Evolutionary conservation across 2,888 invertebrate species (phyloP), one percentile per base, ranked within the genome.

Genomic region (Pollenia griseotomentosa): DNA sequence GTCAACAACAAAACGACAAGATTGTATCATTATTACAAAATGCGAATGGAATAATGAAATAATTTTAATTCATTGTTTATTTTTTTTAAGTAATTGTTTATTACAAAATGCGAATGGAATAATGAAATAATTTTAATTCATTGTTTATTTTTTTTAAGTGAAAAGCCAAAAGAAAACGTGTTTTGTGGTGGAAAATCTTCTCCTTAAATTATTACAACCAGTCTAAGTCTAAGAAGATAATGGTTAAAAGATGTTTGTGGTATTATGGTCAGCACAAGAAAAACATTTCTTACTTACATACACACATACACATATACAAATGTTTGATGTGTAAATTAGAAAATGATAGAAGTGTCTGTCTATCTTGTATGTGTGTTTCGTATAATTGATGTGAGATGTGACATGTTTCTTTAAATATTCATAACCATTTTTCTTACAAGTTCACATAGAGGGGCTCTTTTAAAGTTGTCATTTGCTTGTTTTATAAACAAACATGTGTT

Each of bases 341-440:
- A 71, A 33, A 59, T 65, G 55, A 51, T 51, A 59, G 11, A 33
- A 48, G 19, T 40, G 10, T 48, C 59, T 44, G 9, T 44, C 11
- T 46, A 11, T 55, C 2, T 33, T 53, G 16, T 40, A 6, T 57
- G 44, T 53, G 16, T 68, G 33, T 63, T 40, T 57, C 65, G 51
- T 61, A 80, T 84, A 87, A 87, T 87, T 87, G 83, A 84, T 81
- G 74, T 55, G 77, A 84, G 57, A 82, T 82, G 87, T 87, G 87
- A 87, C 81, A 87, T 84, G 87, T 84, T 87, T 87, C 68, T 74
- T 87, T 82, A 84, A 84, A 73, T 84, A 87, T 87, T 84, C 84
- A 87, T 87, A 84, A 82, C 74, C 53, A 51, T 71, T 70, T 74
- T 53, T 7, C 65, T 16, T 51, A 59, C 42, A 57, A 51, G 46